Conservation (phyloP, 2,113 vertebrate genomes). For the Aphelocoma coerulescens region DNA sequence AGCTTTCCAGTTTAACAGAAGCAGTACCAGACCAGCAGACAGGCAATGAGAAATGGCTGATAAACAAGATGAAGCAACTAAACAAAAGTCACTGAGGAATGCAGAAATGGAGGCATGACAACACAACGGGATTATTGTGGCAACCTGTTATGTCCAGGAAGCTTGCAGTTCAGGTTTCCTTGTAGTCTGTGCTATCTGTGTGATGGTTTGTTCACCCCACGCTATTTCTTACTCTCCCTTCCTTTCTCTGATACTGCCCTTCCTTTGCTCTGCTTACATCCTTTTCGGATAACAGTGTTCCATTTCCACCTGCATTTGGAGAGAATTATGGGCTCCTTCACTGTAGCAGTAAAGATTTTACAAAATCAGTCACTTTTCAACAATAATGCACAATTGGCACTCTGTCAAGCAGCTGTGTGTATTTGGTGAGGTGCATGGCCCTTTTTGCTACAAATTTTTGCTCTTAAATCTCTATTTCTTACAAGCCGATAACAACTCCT, state of each 20-base stretch:
- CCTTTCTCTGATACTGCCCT: background rate
- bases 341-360: background rate
- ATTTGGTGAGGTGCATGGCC: background rate
- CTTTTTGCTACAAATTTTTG: background rate
- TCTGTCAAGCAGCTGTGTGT: background rate
- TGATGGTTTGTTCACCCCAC: background rate
- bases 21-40: background rate
- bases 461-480: background rate
- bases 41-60: background rate
- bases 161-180: background rate
- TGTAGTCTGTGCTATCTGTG: fast-evolving
- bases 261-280: background rate
- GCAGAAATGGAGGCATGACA: background rate
- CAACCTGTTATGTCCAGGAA: background rate
- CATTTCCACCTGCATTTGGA: background rate
- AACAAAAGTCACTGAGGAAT: background rate
- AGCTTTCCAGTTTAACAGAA: background rate
- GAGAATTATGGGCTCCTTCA: background rate
- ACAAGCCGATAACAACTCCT: background rate
- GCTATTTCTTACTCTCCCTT: background rate
- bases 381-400: background rate
- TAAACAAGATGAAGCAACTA: background rate
- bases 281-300: background rate
- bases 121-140: background rate
- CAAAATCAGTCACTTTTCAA: background rate